Percentiles rank a stretch among this genome's conserved stretches.
These are phyloP conservation scores for Paramisgurnus dabryanus DNA, from an alignment of 2,113 vertebrate species.

Conservation along the genomic window DNA sequence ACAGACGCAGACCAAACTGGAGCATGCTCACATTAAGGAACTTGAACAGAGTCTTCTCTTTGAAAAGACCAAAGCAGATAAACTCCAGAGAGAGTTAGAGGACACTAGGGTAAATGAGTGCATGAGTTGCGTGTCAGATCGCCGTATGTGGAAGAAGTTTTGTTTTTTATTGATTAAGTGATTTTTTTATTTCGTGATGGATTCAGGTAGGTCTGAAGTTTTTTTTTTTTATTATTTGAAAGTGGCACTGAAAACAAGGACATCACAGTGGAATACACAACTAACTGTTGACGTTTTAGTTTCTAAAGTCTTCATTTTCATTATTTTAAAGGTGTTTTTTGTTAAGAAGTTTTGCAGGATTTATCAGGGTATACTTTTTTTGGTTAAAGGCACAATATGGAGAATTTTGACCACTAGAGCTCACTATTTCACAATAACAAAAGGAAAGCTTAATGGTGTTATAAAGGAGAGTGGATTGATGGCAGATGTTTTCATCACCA, in stretches of 20 bases:
- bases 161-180: neutral
- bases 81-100: constrained; percentile 94
- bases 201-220: constrained; percentile 46
- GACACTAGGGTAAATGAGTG: constrained; percentile 92
- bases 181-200: constrained; percentile 41
- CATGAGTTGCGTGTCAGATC: constrained; percentile 35
- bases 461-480: too few relatives aligned
- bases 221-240: too few relatives aligned
- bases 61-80: constrained; percentile 96
- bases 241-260: too few relatives aligned
- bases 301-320: neutral
- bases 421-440: too few relatives aligned
- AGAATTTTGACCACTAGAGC: too few relatives aligned
- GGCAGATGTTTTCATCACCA: too few relatives aligned
- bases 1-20: constrained; percentile 95
- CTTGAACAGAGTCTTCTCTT: constrained; percentile 93
- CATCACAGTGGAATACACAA: neutral
- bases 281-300: neutral
- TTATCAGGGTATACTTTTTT: too few relatives aligned
- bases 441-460: too few relatives aligned
- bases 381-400: too few relatives aligned
- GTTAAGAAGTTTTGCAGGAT: too few relatives aligned
- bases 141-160: constrained; percentile 4
- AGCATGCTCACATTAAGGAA: constrained; percentile 94
- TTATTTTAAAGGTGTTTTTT: too few relatives aligned